Base-by-base conservation (phyloP, 2,888 invertebrate species). In the Drosophila austrosaltans region DNA sequence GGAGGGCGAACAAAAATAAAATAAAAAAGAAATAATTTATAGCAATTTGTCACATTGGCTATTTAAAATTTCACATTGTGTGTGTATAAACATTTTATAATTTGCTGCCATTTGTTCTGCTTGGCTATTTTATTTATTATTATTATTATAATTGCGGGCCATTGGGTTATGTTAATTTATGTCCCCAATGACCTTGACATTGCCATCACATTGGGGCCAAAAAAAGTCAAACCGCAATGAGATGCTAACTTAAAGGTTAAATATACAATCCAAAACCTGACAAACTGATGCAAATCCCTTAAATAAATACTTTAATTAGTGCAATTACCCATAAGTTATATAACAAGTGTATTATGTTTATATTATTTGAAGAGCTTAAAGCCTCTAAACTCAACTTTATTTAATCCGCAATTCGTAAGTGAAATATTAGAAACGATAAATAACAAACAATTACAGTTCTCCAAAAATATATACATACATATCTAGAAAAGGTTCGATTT, bases 181-280 rank as follows among this genome's bases (percentile, higher is more conserved):
- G 59, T 25, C 32, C 54, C 5, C 42, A 65, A 63, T 53, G 67
- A 68, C 72, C 65, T 74, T 74, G 68, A 74, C 68, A 71, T 71
- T 67, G 71, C 20, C 67, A 48, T 8, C 32, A 6, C 32, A 32
- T 32, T 5, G 32, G 5, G 32, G 32, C 32, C 54, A 54, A 28
- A 28, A 20, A 16, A 44, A 42, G 2, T 22, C 28, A 8, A 65
- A 72, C 62, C 65, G 64, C 65, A 59, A n/a, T 2, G 10, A 20
- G 8, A 58, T 8, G 44, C 20, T 20, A n/a, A 48, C 6, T 10
- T 8, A 48, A 48, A 25, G 25, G 3, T 48, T 12, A 48, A 25
- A 48, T 36, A 36, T 30, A 8, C 8, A 48, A 48, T 48, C 16
- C 22, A 25, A 25, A 36, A 30, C 3, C 32, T 25, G 32, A 12